A percentile compares a stretch with the other conserved stretches of the same genome.
phyloP scores from a whole-genome alignment of 2,113 vertebrate genomes.

The Platanista minor region DNA sequence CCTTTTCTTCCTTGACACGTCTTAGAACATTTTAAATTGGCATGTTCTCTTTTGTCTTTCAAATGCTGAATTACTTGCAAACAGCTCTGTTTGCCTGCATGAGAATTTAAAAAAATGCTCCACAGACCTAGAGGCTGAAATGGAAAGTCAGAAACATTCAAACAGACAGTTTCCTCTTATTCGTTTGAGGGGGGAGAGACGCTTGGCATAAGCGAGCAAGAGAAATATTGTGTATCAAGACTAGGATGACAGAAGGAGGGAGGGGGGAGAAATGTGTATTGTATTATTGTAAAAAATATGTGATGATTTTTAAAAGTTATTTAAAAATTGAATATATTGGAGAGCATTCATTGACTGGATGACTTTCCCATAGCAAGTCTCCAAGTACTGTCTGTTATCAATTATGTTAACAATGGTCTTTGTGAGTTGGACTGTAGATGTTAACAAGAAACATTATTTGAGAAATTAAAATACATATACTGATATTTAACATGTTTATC shows the following conservation, averaged over 20 bases:
- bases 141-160: slow-evolving; percentile 75
- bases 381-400: not conserved
- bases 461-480: not conserved
- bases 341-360: not conserved
- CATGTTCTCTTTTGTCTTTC: slow-evolving; percentile 78
- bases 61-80: slow-evolving; percentile 75
- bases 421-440: not conserved
- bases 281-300: not conserved
- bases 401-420: not conserved
- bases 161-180: slow-evolving; percentile 66
- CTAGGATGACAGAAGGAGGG: slow-evolving; percentile 1
- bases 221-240: slow-evolving; percentile 48
- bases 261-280: not conserved
- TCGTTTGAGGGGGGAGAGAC: slow-evolving; percentile 64
- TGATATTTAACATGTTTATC: not conserved
- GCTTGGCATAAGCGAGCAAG: slow-evolving; percentile 58
- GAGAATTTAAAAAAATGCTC: slow-evolving; percentile 71
- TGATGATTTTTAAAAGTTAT: not conserved
- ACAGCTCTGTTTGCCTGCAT: slow-evolving; percentile 70
- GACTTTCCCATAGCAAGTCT: not conserved
- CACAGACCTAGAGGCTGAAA: slow-evolving; percentile 68
- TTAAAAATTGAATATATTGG: not conserved
- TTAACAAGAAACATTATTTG: slow-evolving; percentile 2
- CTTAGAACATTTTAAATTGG: slow-evolving; percentile 77
- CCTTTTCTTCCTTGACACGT: slow-evolving; percentile 69